Base-by-base conservation (phyloP, 92 coral and sea anemone species). In the Actinernus sp. region DNA sequence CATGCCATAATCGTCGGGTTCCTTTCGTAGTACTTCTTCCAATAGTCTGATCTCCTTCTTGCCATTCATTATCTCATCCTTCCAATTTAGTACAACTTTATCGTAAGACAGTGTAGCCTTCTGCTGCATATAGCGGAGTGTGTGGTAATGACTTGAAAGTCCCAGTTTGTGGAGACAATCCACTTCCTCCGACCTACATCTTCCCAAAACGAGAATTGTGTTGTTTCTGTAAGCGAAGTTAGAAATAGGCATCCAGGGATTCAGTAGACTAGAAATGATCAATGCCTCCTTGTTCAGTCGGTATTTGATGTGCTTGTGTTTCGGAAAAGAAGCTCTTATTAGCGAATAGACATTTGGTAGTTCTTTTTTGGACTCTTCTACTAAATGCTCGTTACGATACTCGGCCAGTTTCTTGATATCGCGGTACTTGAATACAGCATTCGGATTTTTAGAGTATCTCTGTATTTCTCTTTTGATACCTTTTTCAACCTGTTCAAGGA, bases 121-220 rank as follows among this genome's bases (percentile, higher is more conserved):
- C 48, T 74, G 65, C 22, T 74, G 60, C 52, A 59, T 73, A 6
- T 9, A 18, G 3, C 78, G 74, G 31, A 48, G 68, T 5, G 80
- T 76, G 68, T 55, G 68, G n/a, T 69, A 76, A 41, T 76, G 84
- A 26, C 84, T 38, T 4, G 68, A 59, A 21, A 83, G 45, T 7
- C 84, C 90, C 0, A 68, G 74, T 14, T 79, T 1, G 32, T 83
- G 90, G 26, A 83, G 62, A 14, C 75, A 23, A 38, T 76, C 79
- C 74, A 60, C 76, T 0, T 51, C 79, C 46, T 83, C 90, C 3
- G 65, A 22, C 62, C 66, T 82, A 21, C 89, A 82, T 24, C 89
- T 16, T 1, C 89, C 89, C 2, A 26, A 49, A 0, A 22, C 43
- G 3, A 83, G 54, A 11, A 83, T 30, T 0, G 70, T 47, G 24